Conservation (phyloP, 2,113 vertebrate genomes). For the Bubo scandiacus region DNA sequence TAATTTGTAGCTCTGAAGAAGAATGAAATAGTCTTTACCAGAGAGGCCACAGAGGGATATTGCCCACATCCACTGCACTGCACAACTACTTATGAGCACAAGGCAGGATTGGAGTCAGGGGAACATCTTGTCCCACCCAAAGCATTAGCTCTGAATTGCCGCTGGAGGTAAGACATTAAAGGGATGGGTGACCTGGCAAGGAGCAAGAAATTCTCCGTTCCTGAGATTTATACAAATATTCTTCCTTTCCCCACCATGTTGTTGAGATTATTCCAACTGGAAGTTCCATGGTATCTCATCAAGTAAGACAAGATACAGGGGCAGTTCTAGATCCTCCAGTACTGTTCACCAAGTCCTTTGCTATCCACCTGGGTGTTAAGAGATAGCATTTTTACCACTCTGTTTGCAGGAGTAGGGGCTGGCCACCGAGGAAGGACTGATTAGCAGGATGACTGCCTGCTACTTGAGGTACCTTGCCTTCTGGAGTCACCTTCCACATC, state of each 20-base stretch:
- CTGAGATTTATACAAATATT: not conserved
- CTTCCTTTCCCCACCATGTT: not conserved
- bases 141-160: not conserved
- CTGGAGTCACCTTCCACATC: conserved; percentile 89
- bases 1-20: not conserved
- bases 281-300: not conserved
- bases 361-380: not conserved
- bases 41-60: not conserved
- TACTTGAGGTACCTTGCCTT: conserved; percentile 85
- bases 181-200: not conserved
- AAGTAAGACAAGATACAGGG: not conserved
- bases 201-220: not conserved
- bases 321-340: not conserved
- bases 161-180: not conserved
- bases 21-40: not conserved
- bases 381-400: not conserved
- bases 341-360: not conserved
- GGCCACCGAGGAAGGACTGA: not conserved
- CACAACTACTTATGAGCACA: not conserved
- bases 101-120: not conserved
- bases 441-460: not conserved
- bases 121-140: not conserved
- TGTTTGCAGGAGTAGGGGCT: not conserved
- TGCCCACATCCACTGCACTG: not conserved
- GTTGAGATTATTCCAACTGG: not conserved